phyloP scores from a whole-genome alignment of 2,797 vertebrate genomes.

The Danionella dracula region DNA sequence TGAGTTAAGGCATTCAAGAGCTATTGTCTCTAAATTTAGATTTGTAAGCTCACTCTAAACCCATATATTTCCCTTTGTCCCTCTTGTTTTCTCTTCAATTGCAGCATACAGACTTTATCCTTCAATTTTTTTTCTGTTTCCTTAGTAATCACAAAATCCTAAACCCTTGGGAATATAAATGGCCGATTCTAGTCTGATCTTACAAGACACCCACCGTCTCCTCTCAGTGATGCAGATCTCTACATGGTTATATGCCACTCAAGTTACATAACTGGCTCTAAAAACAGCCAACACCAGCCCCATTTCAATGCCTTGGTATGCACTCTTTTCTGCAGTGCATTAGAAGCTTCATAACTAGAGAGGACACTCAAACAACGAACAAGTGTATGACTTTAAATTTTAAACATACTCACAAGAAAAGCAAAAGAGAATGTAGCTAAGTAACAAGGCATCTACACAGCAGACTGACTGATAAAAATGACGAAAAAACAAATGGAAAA shows the following conservation, averaged over 20 bases:
- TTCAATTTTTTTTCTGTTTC: not conserved
- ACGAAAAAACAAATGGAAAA: conserved; percentile 6
- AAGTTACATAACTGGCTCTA: not conserved
- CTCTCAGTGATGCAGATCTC: conserved; percentile 14
- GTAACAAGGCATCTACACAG: not conserved
- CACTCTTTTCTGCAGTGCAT: not conserved
- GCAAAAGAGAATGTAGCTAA: not conserved
- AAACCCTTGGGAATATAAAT: not conserved
- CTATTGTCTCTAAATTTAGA: too few relatives aligned
- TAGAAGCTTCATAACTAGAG: not conserved
- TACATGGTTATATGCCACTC: too few relatives aligned
- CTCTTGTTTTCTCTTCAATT: too few relatives aligned
- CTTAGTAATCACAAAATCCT: not conserved
- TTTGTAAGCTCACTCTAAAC: too few relatives aligned
- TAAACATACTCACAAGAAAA: not conserved
- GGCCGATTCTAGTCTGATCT: not conserved
- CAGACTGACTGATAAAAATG: conserved; percentile 7
- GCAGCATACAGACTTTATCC: too few relatives aligned
- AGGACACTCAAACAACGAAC: not conserved
- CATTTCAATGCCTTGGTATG: not conserved
- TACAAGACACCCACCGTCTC: conserved; percentile 7
- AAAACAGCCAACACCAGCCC: not conserved
- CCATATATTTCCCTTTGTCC: too few relatives aligned
- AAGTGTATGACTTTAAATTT: conserved; percentile 19
- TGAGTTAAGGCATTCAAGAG: too few relatives aligned